These are phyloP conservation scores for Petrocephalus zakoni DNA, from an alignment of 2,113 vertebrate species.

Conservation along the genomic window DNA sequence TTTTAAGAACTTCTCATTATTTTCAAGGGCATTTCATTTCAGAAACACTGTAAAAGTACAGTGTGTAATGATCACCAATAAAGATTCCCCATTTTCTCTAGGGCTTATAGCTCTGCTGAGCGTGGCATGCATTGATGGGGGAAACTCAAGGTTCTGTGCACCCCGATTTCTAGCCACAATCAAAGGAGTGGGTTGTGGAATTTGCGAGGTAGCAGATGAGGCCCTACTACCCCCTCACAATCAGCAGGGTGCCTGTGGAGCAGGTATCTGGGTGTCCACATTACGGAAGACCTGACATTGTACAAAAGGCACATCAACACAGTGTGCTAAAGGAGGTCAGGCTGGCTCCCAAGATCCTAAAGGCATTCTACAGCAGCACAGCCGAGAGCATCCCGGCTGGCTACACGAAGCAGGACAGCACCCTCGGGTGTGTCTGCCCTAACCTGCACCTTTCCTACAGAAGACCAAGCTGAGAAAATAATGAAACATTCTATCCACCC, in stretches of 20 bases:
- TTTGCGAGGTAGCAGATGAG: neutral
- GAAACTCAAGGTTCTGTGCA: neutral
- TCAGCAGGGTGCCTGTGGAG: neutral
- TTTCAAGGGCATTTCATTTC: neutral
- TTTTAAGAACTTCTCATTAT: neutral
- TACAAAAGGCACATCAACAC: neutral
- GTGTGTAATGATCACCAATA: neutral
- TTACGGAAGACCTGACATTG: neutral
- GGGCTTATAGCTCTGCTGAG: neutral
- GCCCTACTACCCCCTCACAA: neutral
- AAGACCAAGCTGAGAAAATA: neutral
- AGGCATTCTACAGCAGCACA: neutral
- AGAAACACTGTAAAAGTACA: neutral
- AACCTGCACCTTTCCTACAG: neutral
- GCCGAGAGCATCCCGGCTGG: neutral
- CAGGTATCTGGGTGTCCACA: neutral
- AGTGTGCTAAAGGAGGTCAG: neutral
- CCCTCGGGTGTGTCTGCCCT: neutral
- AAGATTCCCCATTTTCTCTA: neutral
- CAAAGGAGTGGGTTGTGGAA: neutral
- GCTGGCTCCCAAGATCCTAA: neutral
- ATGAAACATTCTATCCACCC: neutral
- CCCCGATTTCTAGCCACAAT: neutral
- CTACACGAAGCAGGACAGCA: neutral
- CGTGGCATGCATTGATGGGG: neutral